Percentiles rank a stretch among this genome's conserved stretches.
Conservation (phyloP, 1,140 invertebrate genomes). For the Sycophila sp. region DNA sequence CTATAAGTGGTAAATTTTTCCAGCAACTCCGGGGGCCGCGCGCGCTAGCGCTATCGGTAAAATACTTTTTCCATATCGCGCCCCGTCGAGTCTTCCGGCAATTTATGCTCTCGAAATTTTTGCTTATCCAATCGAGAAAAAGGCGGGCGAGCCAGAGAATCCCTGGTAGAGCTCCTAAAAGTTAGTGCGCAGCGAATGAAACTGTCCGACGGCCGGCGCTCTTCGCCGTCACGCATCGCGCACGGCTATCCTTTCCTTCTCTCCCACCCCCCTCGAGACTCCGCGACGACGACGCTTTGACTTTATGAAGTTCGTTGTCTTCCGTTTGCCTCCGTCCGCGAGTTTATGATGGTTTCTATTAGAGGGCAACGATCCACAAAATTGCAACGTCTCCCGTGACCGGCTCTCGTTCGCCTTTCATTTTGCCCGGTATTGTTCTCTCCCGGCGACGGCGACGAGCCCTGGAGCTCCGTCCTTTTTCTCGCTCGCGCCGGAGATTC, state of each 20-base stretch:
- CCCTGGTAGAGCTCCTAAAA: neutral
- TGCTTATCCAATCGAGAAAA: constrained; percentile 7
- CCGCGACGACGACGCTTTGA: constrained; percentile 7
- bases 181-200: neutral
- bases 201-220: constrained; percentile 24
- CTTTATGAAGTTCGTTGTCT: constrained; percentile 32
- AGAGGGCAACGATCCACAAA: constrained; percentile 59
- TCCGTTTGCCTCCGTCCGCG: constrained; percentile 34
- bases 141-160: neutral
- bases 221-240: neutral
- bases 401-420: constrained; percentile 24
- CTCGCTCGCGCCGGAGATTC: neutral
- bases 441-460: constrained; percentile 11
- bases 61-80: neutral
- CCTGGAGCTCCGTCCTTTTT: constrained; percentile 4
- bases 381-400: constrained; percentile 47
- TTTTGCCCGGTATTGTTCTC: constrained; percentile 31
- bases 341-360: constrained; percentile 54
- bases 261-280: no score
- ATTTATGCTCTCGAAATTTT: neutral
- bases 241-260: no score
- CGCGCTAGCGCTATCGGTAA: no score
- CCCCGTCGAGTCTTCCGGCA: neutral
- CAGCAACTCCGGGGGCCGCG: no score
- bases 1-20: no score